phyloP scores from a whole-genome alignment of 1,140 invertebrate genomes.

The Oedothorax gibbosus region DNA sequence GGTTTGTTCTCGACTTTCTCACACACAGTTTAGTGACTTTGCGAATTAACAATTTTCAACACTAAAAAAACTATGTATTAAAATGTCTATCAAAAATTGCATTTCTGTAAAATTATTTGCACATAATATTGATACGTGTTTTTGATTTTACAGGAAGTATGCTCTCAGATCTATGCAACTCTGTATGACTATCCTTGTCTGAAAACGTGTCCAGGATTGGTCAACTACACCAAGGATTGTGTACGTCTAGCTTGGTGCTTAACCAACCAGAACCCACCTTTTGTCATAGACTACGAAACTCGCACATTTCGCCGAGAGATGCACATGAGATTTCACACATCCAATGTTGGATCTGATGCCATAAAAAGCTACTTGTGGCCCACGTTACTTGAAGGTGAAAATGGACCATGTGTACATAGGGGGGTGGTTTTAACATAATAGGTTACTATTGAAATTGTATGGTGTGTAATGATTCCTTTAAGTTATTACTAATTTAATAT shows the following conservation, averaged over 20 bases:
- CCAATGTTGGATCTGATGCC: slow-evolving; percentile 72
- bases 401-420: slow-evolving; percentile 78
- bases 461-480: no score
- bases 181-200: slow-evolving; percentile 82
- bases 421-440: slow-evolving; percentile 78
- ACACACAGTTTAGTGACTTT: no score
- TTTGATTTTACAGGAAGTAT: slow-evolving; percentile 73
- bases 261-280: slow-evolving; percentile 69
- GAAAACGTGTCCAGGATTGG: slow-evolving; percentile 74
- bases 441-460: no score
- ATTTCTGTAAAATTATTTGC: no score
- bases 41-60: no score
- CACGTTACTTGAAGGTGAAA: slow-evolving; percentile 74
- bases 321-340: slow-evolving; percentile 77
- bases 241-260: slow-evolving; percentile 78
- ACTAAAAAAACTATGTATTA: no score
- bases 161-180: slow-evolving; percentile 76
- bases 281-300: slow-evolving; percentile 72
- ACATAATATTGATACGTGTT: neutral
- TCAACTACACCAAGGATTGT: slow-evolving; percentile 76
- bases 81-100: no score
- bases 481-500: no score
- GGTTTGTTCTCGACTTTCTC: neutral
- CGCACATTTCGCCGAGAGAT: slow-evolving; percentile 73
- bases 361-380: slow-evolving; percentile 81